Conservation (phyloP, 2,113 vertebrate species). For the Syngnathus floridae region DNA sequence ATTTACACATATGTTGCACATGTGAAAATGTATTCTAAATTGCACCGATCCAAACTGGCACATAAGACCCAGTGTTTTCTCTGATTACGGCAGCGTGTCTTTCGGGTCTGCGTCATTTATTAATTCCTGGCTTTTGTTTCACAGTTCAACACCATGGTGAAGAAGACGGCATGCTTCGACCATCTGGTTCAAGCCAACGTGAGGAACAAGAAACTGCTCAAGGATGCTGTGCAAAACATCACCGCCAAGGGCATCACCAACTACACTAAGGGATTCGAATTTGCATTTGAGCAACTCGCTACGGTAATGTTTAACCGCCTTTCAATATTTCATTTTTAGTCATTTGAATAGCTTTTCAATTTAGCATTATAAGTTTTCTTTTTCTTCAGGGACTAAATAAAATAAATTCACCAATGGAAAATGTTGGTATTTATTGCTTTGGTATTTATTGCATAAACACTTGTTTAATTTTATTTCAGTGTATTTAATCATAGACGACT, state of each 20-base stretch:
- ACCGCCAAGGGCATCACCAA: slow-evolving; percentile 95
- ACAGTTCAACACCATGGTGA: slow-evolving; percentile 94
- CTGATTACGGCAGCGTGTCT: neutral
- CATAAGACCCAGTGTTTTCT: neutral
- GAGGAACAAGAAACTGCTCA: slow-evolving; percentile 95
- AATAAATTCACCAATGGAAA: too few relatives aligned
- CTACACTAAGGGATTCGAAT: slow-evolving; percentile 96
- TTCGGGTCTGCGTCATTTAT: neutral
- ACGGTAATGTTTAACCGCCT: slow-evolving; percentile 67
- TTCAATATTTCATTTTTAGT: neutral
- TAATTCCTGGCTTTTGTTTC: slow-evolving; percentile 19
- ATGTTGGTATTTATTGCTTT: too few relatives aligned
- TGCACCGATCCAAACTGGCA: neutral
- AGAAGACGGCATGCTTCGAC: slow-evolving; percentile 91
- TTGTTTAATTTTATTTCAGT: too few relatives aligned
- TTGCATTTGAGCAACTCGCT: slow-evolving; percentile 92
- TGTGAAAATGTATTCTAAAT: slow-evolving; percentile 9
- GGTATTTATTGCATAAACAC: too few relatives aligned
- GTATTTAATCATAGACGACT: too few relatives aligned
- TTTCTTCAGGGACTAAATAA: neutral
- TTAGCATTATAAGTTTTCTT: neutral
- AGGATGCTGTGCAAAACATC: slow-evolving; percentile 94
- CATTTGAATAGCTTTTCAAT: neutral
- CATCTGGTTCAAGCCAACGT: slow-evolving; percentile 98
- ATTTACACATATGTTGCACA: slow-evolving; percentile 13